Evolutionary conservation across 2,888 invertebrate species (phyloP), one percentile per base, ranked within the genome.

Genomic region (Acanthosoma haemorrhoidale): DNA sequence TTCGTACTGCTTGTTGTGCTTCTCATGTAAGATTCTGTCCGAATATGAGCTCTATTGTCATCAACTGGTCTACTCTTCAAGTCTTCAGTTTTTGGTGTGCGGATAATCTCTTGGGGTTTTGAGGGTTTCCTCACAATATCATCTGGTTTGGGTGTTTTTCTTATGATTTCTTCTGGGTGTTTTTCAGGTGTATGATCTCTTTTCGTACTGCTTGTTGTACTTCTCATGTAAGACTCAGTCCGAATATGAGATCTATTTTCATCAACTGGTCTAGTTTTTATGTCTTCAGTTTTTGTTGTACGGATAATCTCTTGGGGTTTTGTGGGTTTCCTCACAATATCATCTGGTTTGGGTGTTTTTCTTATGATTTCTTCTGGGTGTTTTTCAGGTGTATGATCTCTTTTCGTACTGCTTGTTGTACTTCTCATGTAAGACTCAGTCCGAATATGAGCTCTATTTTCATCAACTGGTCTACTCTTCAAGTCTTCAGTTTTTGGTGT

Each of bases 351-450:
- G 8, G 67, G 51, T 2, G 67, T 36, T 61, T 60, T 60, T 21
- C 60, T 60, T 15, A 8, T 13, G 13, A 18, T 13, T 60, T 69
- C 60, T 25, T 16, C n/a, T 13, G 57, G 68, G 13, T 38, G 13
- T 71, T 70, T 72, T n/a, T 72, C 72, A 16, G 72, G 70, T 11
- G 69, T 63, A n/a, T 67, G 70, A 8, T 67, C 57, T n/a, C 69
- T 36, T 3, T 70, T 70, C 21, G 67, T 31, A 21, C 72, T 72
- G n/a, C 70, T 66, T 2, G 70, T 51, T 13, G 72, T 72, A 59
- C 64, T 64, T 39, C 61, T 72, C 70, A 72, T 72, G 41, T 70
- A 70, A 4, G 60, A 60, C 13, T 57, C 57, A 11, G 5, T 4
- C 16, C 21, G 9, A 5, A 57, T 15, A 11, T 68, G 58, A 34